These are phyloP conservation scores for Gryon sp. DNA, from an alignment of 1,140 invertebrate genomes.

Conservation along the genomic window DNA sequence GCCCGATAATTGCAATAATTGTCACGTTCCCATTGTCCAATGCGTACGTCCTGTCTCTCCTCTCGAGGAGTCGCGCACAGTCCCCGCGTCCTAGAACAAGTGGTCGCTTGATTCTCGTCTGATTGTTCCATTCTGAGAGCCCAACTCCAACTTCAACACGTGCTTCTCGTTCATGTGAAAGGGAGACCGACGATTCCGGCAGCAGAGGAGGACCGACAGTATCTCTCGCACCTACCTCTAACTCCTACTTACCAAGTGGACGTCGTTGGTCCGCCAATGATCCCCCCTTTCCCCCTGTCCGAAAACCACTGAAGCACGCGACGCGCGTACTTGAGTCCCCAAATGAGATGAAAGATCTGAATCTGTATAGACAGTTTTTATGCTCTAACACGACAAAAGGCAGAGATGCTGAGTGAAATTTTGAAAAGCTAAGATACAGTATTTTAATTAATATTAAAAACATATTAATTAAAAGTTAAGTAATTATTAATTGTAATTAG, in stretches of 20 bases:
- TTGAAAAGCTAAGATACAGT: too few relatives aligned
- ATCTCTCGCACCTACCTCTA: conserved; percentile 55
- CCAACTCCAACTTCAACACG: conserved; percentile 65
- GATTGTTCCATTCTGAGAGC: conserved; percentile 79
- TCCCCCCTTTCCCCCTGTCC: too few relatives aligned
- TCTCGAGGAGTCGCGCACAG: conserved; percentile 71
- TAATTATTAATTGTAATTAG: too few relatives aligned
- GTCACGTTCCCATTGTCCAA: conserved; percentile 72
- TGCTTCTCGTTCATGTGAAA: conserved; percentile 60
- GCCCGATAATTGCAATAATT: conserved; percentile 78
- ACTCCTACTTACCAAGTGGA: conserved; percentile 53
- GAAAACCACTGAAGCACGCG: conserved; percentile 51
- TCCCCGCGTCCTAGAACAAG: conserved; percentile 76
- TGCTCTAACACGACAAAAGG: too few relatives aligned
- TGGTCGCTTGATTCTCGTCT: conserved; percentile 79
- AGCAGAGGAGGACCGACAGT: conserved; percentile 30
- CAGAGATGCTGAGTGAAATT: too few relatives aligned
- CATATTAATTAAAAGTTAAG: too few relatives aligned
- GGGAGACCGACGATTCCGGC: conserved; percentile 42
- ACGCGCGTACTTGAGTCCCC: conserved; percentile 33
- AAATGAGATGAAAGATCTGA: conserved; percentile 11
- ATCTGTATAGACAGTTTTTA: background rate
- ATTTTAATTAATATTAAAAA: too few relatives aligned
- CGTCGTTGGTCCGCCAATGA: conserved; percentile 46
- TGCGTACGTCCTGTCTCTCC: conserved; percentile 37